Conservation (phyloP, 2,888 invertebrate species). For the Peribatodes rhomboidaria region DNA sequence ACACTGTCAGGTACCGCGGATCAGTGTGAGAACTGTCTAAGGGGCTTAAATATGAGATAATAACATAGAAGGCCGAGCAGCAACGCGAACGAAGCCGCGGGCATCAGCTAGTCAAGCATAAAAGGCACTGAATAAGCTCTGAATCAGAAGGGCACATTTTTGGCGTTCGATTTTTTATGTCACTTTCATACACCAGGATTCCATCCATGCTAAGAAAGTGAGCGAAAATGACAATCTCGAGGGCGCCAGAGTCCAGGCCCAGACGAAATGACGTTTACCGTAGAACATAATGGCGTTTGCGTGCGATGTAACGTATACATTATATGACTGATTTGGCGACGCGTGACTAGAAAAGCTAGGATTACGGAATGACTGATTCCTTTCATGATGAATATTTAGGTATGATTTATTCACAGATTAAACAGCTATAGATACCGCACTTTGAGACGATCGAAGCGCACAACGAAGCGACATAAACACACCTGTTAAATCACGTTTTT, state of each 20-base stretch:
- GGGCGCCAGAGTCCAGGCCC: not conserved
- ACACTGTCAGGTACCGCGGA: no score
- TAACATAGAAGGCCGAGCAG: no score
- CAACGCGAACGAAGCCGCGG: no score
- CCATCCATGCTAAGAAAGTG: no score
- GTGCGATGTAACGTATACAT: slow-evolving; percentile 39
- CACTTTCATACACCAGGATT: no score
- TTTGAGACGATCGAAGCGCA: no score
- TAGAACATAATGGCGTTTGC: slow-evolving; percentile 18
- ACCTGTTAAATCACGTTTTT: no score
- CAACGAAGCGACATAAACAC: slow-evolving; percentile 2
- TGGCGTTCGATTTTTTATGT: not conserved
- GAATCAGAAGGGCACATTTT: not conserved
- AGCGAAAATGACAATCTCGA: not conserved
- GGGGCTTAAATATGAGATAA: no score
- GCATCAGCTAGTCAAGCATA: not conserved
- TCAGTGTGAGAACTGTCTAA: no score
- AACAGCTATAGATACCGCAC: no score
- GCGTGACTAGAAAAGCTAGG: slow-evolving; percentile 70
- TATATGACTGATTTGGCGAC: slow-evolving; percentile 56
- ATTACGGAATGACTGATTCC: slow-evolving; percentile 38
- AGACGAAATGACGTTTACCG: not conserved
- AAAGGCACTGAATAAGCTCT: slow-evolving; percentile 51
- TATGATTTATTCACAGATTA: not conserved
- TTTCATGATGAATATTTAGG: slow-evolving; percentile 6